Evolutionary conservation across 2,888 invertebrate genomes (phyloP).

Genomic region (Drosophila sordidapex): DNA sequence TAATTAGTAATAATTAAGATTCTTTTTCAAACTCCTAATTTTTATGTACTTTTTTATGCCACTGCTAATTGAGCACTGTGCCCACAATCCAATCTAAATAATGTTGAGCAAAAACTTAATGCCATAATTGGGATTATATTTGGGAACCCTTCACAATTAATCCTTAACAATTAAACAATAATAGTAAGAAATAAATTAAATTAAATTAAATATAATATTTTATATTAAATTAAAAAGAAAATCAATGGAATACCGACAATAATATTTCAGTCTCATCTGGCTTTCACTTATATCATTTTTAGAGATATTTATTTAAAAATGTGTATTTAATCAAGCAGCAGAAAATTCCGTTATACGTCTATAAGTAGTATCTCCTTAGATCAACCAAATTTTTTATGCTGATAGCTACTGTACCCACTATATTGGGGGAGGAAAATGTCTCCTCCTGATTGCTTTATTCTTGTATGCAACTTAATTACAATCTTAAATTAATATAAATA

Average conservation of each 20-base stretch:
- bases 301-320: not conserved
- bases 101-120: not conserved
- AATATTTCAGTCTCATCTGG: not conserved
- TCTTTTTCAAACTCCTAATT: not conserved
- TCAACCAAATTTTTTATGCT: not conserved
- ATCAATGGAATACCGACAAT: not conserved
- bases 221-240: too few relatives aligned
- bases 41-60: not conserved
- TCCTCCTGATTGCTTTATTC: not conserved
- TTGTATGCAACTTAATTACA: not conserved
- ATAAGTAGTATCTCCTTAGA: not conserved
- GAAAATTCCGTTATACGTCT: not conserved
- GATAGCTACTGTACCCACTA: not conserved
- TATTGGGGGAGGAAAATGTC: not conserved
- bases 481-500: not conserved
- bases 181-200: not conserved
- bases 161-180: not conserved
- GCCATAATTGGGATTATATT: not conserved
- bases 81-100: not conserved
- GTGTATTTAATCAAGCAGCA: not conserved
- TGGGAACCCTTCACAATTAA: not conserved
- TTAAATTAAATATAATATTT: not conserved
- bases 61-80: not conserved
- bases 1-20: not conserved
- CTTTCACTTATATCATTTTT: not conserved